These are phyloP conservation scores for Nannospalax galili DNA, from an alignment of 2,113 vertebrate species.

Conservation along the genomic window DNA sequence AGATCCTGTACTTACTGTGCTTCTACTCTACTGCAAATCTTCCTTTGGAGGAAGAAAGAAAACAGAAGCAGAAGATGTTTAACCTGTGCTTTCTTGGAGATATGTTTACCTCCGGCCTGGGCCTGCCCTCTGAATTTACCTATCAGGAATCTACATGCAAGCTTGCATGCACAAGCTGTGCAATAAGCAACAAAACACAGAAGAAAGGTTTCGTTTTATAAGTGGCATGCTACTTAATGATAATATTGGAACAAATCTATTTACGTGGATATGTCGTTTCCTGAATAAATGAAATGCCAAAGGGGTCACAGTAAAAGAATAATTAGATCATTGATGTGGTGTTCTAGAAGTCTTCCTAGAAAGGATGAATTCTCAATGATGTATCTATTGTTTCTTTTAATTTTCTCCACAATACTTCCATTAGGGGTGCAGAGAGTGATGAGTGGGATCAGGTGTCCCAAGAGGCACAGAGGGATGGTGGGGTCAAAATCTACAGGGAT, in stretches of 20 bases:
- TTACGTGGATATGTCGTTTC: not conserved
- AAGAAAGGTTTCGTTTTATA: not conserved
- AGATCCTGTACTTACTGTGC: not conserved
- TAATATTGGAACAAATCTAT: not conserved
- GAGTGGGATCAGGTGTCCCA: not conserved
- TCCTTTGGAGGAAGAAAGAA: not conserved
- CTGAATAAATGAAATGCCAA: not conserved
- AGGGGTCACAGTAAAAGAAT: not conserved
- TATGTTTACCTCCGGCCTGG: not conserved
- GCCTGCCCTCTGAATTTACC: too few relatives aligned
- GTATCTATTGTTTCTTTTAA: not conserved
- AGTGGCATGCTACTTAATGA: not conserved
- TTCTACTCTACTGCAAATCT: not conserved
- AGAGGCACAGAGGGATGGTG: not conserved
- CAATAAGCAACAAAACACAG: not conserved
- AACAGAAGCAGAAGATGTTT: not conserved
- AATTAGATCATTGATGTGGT: not conserved
- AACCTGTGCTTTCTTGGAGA: not conserved
- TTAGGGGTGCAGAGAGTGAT: not conserved
- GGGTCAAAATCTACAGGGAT: not conserved
- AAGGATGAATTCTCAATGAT: not conserved
- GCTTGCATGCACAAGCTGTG: rapidly evolving
- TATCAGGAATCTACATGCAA: not conserved
- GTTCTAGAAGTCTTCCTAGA: not conserved
- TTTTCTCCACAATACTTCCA: not conserved